Conservation (phyloP, 2,888 invertebrate species). For the Cylindroiulus punctatus region DNA sequence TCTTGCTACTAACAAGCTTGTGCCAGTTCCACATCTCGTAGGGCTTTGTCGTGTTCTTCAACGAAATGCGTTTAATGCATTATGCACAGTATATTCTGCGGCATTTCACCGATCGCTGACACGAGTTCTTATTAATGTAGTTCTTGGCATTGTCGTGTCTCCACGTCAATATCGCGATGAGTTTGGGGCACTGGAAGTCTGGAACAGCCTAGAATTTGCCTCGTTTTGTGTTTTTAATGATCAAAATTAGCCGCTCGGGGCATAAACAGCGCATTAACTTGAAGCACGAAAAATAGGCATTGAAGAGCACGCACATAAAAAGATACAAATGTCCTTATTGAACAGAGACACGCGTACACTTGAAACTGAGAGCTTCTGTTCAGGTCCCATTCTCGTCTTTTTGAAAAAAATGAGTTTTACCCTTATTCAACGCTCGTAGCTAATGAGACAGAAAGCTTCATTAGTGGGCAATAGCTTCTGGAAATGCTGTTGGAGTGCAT, state of each 20-base stretch:
- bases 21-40: not conserved
- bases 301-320: not conserved
- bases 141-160: not conserved
- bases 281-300: not conserved
- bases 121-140: constrained; percentile 31
- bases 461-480: constrained; percentile 38
- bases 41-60: not conserved
- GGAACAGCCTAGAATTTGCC: constrained; percentile 10
- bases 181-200: not conserved
- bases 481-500: not conserved
- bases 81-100: not conserved
- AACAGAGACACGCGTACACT: not conserved
- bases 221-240: constrained; percentile 38
- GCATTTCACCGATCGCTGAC: constrained; percentile 4
- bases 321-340: not conserved
- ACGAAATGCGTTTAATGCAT: not conserved
- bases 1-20: not conserved
- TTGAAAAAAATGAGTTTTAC: not conserved
- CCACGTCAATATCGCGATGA: not conserved
- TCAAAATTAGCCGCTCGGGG: constrained; percentile 4
- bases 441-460: constrained; percentile 30
- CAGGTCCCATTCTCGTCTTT: not conserved
- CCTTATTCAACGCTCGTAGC: not conserved
- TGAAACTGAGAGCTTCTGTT: not conserved
- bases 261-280: constrained; percentile 21